These are phyloP conservation scores for Limenitis camilla DNA, from an alignment of 2,888 invertebrate species.

Conservation along the genomic window DNA sequence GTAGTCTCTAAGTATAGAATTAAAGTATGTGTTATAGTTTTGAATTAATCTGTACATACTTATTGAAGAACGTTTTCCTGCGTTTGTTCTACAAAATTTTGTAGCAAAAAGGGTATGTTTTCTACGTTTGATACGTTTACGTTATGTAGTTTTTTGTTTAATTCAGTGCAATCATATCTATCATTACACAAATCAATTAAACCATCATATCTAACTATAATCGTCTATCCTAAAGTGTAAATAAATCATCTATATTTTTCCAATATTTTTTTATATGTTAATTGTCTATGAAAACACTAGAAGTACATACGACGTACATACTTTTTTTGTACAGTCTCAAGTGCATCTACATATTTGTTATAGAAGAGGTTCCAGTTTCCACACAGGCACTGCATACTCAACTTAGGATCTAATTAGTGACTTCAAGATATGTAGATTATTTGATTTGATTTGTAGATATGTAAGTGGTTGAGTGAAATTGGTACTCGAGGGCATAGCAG, in stretches of 20 bases:
- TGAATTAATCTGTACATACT: too few species aligned
- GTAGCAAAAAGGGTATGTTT: too few species aligned
- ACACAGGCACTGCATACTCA: neutral
- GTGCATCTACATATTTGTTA: conserved; percentile 4
- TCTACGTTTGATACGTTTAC: too few species aligned
- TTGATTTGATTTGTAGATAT: too few species aligned
- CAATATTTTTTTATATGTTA: neutral
- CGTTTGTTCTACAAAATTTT: too few species aligned
- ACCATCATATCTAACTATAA: neutral
- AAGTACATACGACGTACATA: neutral
- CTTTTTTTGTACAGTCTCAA: neutral
- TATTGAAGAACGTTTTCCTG: too few species aligned
- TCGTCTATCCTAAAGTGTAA: neutral
- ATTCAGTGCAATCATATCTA: too few species aligned
- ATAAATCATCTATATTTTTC: neutral
- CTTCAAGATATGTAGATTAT: neutral
- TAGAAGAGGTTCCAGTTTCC: neutral
- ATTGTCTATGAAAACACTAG: too few species aligned
- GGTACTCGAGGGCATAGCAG: neutral
- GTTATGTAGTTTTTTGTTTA: too few species aligned
- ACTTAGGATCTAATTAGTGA: neutral
- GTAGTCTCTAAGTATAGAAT: too few species aligned
- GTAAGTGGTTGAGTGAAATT: too few species aligned
- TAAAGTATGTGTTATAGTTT: too few species aligned
- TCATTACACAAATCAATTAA: neutral